A percentile compares a stretch with the other conserved stretches of the same genome.
Conservation (phyloP, 2,113 vertebrate species). For the Amblyornis subalaris region DNA sequence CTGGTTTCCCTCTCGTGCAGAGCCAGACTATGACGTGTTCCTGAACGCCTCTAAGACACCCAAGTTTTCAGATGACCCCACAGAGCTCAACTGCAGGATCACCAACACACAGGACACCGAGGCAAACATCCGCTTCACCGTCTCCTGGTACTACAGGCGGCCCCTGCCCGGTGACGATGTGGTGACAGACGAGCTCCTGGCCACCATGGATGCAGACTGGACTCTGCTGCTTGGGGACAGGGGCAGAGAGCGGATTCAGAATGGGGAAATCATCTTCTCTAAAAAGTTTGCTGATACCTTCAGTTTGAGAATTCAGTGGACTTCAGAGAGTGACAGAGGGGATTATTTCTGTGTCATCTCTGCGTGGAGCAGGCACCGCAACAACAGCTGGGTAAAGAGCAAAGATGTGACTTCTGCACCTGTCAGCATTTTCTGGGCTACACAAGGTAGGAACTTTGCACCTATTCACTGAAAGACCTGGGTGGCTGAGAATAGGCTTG, state of each 20-base stretch:
- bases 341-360: slow-evolving; percentile 82
- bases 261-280: slow-evolving; percentile 78
- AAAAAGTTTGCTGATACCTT: slow-evolving; percentile 76
- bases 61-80: slow-evolving; percentile 79
- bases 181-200: slow-evolving; percentile 65
- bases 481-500: background rate
- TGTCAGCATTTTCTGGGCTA: slow-evolving; percentile 77
- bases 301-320: slow-evolving; percentile 84
- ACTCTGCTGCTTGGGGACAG: slow-evolving; percentile 70
- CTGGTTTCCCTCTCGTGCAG: slow-evolving; percentile 49
- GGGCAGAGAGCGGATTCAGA: slow-evolving; percentile 74
- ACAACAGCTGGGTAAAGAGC: slow-evolving; percentile 75
- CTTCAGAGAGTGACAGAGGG: slow-evolving; percentile 83
- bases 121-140: slow-evolving; percentile 63
- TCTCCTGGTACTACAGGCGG: slow-evolving; percentile 82
- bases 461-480: background rate
- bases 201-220: slow-evolving; percentile 79
- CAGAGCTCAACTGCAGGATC: slow-evolving; percentile 81
- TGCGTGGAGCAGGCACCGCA: slow-evolving; percentile 74
- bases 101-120: slow-evolving; percentile 61
- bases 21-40: slow-evolving; percentile 76
- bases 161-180: background rate
- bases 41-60: slow-evolving; percentile 74
- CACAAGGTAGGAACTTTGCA: slow-evolving; percentile 76
- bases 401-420: slow-evolving; percentile 73